These are phyloP conservation scores for Muricea muricata DNA, from an alignment of 92 coral and sea anemone genomes.

Conservation along the genomic window DNA sequence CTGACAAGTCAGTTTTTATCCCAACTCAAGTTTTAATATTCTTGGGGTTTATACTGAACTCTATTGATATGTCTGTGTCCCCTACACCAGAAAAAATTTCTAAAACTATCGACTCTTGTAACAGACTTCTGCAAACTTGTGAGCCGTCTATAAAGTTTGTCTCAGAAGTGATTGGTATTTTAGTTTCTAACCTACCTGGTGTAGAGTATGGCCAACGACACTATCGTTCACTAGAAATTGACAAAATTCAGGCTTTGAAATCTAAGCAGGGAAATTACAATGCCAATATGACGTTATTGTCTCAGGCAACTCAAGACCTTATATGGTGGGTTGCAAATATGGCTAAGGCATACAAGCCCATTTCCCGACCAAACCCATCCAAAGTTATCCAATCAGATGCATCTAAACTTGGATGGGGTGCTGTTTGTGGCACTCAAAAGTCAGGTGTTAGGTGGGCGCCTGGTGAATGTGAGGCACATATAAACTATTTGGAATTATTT, in stretches of 20 bases:
- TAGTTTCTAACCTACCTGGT: constrained; percentile 62
- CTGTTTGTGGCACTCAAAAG: constrained; percentile 10
- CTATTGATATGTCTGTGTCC: neutral
- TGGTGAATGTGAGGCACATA: constrained; percentile 32
- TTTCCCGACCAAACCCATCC: constrained; percentile 33
- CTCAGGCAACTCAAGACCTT: neutral
- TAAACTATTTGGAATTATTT: constrained; percentile 44
- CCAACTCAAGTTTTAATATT: neutral
- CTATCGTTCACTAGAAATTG: constrained; percentile 57
- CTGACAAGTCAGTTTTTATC: too few relatives aligned
- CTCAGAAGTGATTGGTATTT: neutral
- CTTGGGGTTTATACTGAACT: neutral
- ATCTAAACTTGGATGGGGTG: constrained; percentile 61
- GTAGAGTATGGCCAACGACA: constrained; percentile 63
- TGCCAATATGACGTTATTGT: constrained; percentile 5
- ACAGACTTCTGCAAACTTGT: neutral
- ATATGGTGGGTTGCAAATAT: constrained; percentile 45
- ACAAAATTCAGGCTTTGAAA: constrained; percentile 43
- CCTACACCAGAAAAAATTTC: neutral
- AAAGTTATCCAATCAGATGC: constrained; percentile 58
- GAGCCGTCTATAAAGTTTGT: neutral
- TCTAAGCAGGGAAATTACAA: constrained; percentile 16
- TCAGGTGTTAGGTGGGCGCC: constrained; percentile 59
- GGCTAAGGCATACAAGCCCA: constrained; percentile 25
- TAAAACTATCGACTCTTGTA: neutral